phyloP scores from a whole-genome alignment of 2,888 invertebrate genomes.

The Drosophila sordidula region DNA sequence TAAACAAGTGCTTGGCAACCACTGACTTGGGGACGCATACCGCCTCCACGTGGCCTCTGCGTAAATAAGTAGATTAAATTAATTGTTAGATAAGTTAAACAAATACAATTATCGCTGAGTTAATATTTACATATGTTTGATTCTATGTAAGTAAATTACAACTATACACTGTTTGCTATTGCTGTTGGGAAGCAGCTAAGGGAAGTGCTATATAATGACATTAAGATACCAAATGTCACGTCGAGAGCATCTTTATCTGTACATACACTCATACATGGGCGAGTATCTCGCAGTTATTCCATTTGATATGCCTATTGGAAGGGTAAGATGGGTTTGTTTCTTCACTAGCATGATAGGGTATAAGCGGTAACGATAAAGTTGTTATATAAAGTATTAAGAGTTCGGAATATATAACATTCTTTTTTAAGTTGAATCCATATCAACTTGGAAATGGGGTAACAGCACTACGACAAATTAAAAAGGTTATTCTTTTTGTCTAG shows the following conservation, averaged over 20 bases:
- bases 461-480: constrained; percentile 34
- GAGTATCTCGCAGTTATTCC: constrained; percentile 11
- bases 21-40: constrained; percentile 76
- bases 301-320: constrained; percentile 24
- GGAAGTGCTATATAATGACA: constrained; percentile 14
- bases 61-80: constrained; percentile 28
- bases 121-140: constrained; percentile 27
- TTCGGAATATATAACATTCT: constrained; percentile 17
- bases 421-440: constrained; percentile 21
- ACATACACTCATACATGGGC: neutral
- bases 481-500: constrained; percentile 21
- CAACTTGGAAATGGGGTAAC: constrained; percentile 31
- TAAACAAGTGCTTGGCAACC: constrained; percentile 41
- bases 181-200: constrained; percentile 32
- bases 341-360: constrained; percentile 28
- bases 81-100: constrained; percentile 12
- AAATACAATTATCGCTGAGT: constrained; percentile 28
- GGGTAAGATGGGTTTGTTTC: constrained; percentile 17
- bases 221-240: constrained; percentile 5
- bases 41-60: constrained; percentile 82
- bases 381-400: constrained; percentile 28
- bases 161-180: constrained; percentile 36
- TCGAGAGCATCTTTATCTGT: constrained; percentile 11
- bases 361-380: constrained; percentile 26
- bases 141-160: constrained; percentile 21